Conservation (phyloP, 2,113 vertebrate species). For the Polypterus bichir region DNA sequence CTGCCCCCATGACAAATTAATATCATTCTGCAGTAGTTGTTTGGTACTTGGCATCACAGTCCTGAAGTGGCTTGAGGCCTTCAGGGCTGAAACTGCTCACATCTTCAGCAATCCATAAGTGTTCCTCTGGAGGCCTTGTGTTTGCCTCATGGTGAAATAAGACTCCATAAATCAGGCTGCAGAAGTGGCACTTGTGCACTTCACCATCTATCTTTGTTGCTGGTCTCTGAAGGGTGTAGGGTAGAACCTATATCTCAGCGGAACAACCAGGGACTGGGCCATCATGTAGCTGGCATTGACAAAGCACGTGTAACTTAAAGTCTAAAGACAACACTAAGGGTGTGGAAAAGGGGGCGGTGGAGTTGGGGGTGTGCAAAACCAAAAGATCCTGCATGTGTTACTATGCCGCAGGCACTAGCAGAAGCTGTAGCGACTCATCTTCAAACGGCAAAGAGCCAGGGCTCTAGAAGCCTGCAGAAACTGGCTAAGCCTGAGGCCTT, state of each 20-base stretch:
- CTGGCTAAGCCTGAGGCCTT: conserved; percentile 69
- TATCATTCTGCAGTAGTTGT: conserved; percentile 57
- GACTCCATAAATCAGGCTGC: conserved; percentile 77
- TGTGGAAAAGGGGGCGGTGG: conserved; percentile 34
- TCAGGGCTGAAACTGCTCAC: conserved; percentile 54
- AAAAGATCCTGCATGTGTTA: conserved; percentile 53
- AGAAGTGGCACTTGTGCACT: conserved; percentile 55
- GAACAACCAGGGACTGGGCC: conserved; percentile 39
- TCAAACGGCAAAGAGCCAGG: conserved; percentile 70
- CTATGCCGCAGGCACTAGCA: conserved; percentile 53
- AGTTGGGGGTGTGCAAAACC: conserved; percentile 2
- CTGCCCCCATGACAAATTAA: conserved; percentile 72
- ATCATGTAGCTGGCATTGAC: conserved; percentile 43
- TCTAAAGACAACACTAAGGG: conserved; percentile 49
- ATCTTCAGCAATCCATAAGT: conserved; percentile 57
- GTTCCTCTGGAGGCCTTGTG: conserved; percentile 56
- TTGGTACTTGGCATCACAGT: conserved; percentile 67
- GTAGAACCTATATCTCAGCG: conserved; percentile 34
- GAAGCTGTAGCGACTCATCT: conserved; percentile 66
- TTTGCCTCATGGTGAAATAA: conserved; percentile 59
- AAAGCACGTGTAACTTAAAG: conserved; percentile 50
- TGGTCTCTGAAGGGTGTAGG: conserved; percentile 45
- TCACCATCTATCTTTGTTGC: conserved; percentile 58
- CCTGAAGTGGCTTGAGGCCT: conserved; percentile 55
- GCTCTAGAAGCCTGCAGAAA: conserved; percentile 69